Conservation (phyloP, 1,140 invertebrate species). For the Musca vetustissima region DNA sequence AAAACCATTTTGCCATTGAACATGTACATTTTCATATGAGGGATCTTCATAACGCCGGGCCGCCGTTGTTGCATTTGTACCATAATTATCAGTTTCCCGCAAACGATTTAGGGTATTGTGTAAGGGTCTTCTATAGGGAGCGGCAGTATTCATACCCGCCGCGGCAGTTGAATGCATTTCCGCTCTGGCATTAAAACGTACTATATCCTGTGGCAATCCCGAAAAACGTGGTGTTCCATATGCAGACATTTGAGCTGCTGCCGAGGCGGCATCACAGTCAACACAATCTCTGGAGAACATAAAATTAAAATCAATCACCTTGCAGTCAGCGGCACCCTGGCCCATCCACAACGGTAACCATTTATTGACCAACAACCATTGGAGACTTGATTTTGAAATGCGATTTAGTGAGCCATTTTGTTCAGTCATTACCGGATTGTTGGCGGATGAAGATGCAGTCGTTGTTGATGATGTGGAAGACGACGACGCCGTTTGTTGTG, state of each 20-base stretch:
- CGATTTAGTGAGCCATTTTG: constrained; percentile 48
- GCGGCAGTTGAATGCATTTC: constrained; percentile 30
- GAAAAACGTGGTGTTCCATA: constrained; percentile 48
- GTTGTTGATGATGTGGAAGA: neutral
- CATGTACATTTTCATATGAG: constrained; percentile 53
- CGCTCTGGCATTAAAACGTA: constrained; percentile 45
- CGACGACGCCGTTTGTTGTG: neutral
- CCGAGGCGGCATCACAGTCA: constrained; percentile 44
- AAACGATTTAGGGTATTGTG: constrained; percentile 49
- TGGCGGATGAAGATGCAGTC: constrained; percentile 10
- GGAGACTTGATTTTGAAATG: constrained; percentile 62
- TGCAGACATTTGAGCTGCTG: constrained; percentile 43
- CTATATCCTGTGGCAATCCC: constrained; percentile 44
- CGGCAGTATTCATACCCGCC: constrained; percentile 7
- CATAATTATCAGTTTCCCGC: constrained; percentile 31
- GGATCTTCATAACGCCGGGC: constrained; percentile 43
- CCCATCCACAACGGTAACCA: constrained; percentile 63
- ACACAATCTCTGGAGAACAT: constrained; percentile 55
- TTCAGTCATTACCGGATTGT: constrained; percentile 23
- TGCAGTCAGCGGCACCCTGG: constrained; percentile 59
- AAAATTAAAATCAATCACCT: constrained; percentile 62
- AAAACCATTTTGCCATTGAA: constrained; percentile 54
- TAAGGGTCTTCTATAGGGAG: constrained; percentile 33
- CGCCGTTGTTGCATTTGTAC: constrained; percentile 11
- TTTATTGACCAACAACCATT: constrained; percentile 62